These are phyloP conservation scores for Mimachlamys varia DNA, from an alignment of 2,888 invertebrate genomes.

Conservation along the genomic window DNA sequence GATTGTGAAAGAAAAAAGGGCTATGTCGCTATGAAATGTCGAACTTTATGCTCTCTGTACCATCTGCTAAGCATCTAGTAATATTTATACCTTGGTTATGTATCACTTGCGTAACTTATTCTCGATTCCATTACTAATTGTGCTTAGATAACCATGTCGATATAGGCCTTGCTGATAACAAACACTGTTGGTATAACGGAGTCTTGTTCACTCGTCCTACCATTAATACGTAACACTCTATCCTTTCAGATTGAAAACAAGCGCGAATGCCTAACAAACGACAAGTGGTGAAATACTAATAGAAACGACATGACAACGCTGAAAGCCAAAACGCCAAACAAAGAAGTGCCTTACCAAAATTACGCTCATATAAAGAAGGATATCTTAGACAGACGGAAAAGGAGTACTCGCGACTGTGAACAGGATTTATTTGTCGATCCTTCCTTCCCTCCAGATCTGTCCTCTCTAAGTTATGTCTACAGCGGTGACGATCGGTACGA, in stretches of 20 bases:
- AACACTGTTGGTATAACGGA: too few species aligned
- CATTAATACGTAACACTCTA: too few species aligned
- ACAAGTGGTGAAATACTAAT: background rate
- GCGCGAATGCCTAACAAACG: background rate
- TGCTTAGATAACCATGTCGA: too few species aligned
- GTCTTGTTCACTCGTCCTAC: too few species aligned
- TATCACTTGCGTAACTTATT: too few species aligned
- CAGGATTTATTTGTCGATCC: slow-evolving; percentile 90
- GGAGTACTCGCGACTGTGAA: slow-evolving; percentile 36
- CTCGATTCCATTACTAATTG: too few species aligned
- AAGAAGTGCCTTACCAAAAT: slow-evolving; percentile 52
- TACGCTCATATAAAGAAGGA: slow-evolving; percentile 48
- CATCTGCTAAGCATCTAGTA: too few species aligned
- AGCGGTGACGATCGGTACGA: slow-evolving; percentile 88
- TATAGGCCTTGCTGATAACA: too few species aligned
- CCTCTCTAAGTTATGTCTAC: slow-evolving; percentile 91
- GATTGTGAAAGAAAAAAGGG: too few species aligned
- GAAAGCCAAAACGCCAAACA: slow-evolving; percentile 29
- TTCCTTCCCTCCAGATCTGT: slow-evolving; percentile 91
- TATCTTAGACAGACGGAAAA: slow-evolving; percentile 38
- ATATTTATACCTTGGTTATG: too few species aligned
- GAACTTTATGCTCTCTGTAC: too few species aligned
- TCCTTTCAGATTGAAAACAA: background rate
- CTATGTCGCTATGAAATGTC: too few species aligned
- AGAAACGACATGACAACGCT: background rate